phyloP scores from a whole-genome alignment of 2,113 vertebrate species.

The Sardina pilchardus region DNA sequence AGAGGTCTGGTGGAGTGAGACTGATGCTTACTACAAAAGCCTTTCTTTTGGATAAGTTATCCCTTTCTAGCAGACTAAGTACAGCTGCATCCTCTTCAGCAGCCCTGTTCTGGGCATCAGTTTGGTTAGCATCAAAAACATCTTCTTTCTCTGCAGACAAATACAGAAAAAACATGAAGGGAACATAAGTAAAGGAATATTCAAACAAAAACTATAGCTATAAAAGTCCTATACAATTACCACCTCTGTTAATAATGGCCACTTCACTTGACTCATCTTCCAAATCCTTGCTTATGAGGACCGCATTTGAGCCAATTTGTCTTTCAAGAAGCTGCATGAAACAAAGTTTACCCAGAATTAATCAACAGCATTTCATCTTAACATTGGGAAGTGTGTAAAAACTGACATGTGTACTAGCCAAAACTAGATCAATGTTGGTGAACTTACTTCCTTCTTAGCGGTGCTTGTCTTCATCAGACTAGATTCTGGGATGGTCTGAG shows the following conservation, averaged over 20 bases:
- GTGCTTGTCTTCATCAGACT: background rate
- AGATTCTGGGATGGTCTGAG: background rate
- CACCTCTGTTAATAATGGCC: no score
- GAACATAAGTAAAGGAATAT: background rate
- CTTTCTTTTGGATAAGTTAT: constrained; percentile 9
- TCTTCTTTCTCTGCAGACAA: background rate
- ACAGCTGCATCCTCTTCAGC: background rate
- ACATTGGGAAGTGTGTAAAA: background rate
- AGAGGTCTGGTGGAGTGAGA: constrained; percentile 58
- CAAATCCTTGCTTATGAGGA: background rate
- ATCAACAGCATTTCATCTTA: background rate
- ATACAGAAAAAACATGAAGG: background rate
- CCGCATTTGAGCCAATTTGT: background rate
- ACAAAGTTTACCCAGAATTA: background rate
- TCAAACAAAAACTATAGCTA: no score
- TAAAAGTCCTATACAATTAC: no score
- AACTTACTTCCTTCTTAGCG: background rate
- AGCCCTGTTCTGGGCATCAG: background rate
- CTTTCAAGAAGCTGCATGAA: background rate
- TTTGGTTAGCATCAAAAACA: background rate
- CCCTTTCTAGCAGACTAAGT: background rate
- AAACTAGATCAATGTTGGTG: background rate
- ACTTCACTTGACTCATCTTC: no score
- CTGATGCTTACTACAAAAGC: background rate
- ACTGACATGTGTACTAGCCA: background rate